phyloP scores from a whole-genome alignment of 2,797 vertebrate genomes.

The Benthosema pterotum region DNA sequence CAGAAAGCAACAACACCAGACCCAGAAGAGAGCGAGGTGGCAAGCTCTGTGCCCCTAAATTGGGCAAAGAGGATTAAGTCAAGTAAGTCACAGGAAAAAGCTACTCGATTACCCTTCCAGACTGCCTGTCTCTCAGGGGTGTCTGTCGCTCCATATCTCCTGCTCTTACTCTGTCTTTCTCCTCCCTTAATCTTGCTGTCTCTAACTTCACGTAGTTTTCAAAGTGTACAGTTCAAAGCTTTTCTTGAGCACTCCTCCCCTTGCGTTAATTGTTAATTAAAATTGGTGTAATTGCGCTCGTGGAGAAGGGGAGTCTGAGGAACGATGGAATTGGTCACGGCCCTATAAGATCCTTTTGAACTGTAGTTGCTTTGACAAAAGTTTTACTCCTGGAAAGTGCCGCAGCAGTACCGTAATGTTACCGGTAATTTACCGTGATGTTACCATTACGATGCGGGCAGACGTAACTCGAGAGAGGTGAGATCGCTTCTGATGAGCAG shows the following conservation, averaged over 20 bases:
- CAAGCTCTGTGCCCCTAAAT: no score
- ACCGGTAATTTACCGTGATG: no score
- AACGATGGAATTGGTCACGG: constrained; percentile 64
- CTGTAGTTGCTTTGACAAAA: constrained; percentile 61
- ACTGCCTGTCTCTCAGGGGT: background rate
- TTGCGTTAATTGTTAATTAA: constrained; percentile 69
- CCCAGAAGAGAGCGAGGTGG: no score
- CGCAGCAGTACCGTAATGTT: no score
- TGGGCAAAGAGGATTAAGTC: no score
- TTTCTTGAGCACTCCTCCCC: constrained; percentile 43
- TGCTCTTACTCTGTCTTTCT: background rate
- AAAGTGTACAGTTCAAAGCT: constrained; percentile 61
- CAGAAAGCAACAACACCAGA: no score
- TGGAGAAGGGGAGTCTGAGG: constrained; percentile 63
- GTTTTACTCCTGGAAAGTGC: constrained; percentile 26
- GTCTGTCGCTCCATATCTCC: background rate
- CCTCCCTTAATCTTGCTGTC: background rate
- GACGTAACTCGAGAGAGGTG: no score
- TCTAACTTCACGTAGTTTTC: constrained; percentile 7
- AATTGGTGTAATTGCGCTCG: constrained; percentile 67
- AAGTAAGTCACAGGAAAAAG: no score
- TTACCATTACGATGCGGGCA: no score
- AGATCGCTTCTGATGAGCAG: no score
- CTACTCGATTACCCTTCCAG: no score
- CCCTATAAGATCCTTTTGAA: constrained; percentile 65